Conservation (phyloP, 1,140 invertebrate genomes). For the Drosophila orena region DNA sequence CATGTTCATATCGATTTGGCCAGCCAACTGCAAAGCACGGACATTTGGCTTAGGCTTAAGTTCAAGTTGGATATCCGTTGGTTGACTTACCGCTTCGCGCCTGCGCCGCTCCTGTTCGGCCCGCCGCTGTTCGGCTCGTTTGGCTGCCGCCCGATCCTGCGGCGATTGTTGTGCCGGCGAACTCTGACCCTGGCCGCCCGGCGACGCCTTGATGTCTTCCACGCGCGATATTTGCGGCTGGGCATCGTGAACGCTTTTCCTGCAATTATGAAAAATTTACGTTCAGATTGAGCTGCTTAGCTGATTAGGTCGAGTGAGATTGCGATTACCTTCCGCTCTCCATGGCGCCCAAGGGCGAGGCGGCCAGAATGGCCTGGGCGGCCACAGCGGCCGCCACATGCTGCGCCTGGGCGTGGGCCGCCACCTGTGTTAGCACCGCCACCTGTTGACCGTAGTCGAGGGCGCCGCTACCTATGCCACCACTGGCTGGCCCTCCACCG, state of each 20-base stretch:
- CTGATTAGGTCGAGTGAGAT: too few species aligned
- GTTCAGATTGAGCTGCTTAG: too few species aligned
- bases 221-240: conserved; percentile 83
- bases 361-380: conserved; percentile 59
- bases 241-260: conserved; percentile 86
- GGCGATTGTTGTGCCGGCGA: conserved; percentile 87
- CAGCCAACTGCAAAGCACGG: conserved; percentile 91
- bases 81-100: conserved; percentile 93
- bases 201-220: conserved; percentile 87
- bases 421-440: conserved; percentile 31
- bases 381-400: conserved; percentile 72
- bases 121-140: conserved; percentile 91
- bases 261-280: conserved; percentile 47
- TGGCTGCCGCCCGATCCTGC: conserved; percentile 89
- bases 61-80: fast-evolving
- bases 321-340: conserved; percentile 72
- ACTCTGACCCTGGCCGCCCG: conserved; percentile 78
- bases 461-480: conserved; percentile 28
- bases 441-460: conserved; percentile 44
- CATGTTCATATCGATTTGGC: conserved; percentile 98
- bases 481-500: conserved; percentile 29
- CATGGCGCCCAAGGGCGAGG: conserved; percentile 76
- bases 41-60: background rate
- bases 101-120: conserved; percentile 95
- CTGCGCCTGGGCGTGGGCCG: conserved; percentile 43